Percentiles rank a stretch among this genome's conserved stretches.
Conservation (phyloP, 1,140 invertebrate species). For the Drosophila orosa region DNA sequence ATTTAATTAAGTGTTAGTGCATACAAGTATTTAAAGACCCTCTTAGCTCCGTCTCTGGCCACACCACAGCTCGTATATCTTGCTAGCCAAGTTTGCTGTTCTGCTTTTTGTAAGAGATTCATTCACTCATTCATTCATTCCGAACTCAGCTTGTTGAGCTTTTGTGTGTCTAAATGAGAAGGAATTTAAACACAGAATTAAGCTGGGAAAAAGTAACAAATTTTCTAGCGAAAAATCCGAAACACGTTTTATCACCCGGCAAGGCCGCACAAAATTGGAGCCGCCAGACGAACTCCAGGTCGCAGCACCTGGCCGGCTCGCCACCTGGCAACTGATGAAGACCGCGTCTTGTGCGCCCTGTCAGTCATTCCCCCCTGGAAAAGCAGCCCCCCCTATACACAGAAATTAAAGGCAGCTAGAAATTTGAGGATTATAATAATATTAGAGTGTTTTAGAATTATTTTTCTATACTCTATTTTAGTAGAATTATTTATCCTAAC, state of each 20-base stretch:
- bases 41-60: neutral
- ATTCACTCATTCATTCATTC: conserved; percentile 37
- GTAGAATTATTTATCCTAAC: no score
- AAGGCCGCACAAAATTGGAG: conserved; percentile 40
- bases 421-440: neutral
- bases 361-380: conserved; percentile 29
- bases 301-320: conserved; percentile 4
- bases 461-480: neutral
- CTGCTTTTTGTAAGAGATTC: conserved; percentile 28
- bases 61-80: conserved; percentile 28
- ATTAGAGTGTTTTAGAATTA: neutral
- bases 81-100: conserved; percentile 33
- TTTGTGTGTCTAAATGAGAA: conserved; percentile 35
- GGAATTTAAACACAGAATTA: conserved; percentile 34
- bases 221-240: conserved; percentile 39
- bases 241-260: conserved; percentile 48
- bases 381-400: neutral
- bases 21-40: neutral
- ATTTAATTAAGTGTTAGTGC: neutral
- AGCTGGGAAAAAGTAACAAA: conserved; percentile 44
- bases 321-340: conserved; percentile 43
- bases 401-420: neutral
- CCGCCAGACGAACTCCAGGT: conserved; percentile 27
- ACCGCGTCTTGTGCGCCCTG: conserved; percentile 26
- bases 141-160: conserved; percentile 7